Evolutionary conservation across 2,888 invertebrate species (phyloP).

Genomic region (Vesta saturnalis): DNA sequence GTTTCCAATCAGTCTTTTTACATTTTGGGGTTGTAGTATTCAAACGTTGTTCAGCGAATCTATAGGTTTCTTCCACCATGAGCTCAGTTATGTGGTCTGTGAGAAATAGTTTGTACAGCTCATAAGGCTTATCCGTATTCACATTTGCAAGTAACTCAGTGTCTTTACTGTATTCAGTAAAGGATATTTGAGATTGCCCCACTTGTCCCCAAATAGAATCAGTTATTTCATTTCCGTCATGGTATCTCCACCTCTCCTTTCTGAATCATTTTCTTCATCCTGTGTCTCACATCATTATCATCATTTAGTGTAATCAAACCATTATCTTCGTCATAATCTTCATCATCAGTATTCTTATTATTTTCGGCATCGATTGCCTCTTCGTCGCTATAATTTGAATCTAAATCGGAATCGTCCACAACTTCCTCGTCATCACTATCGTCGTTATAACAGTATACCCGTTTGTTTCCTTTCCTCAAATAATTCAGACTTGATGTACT

Average conservation of each 20-base stretch:
- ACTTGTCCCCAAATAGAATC: too few species aligned
- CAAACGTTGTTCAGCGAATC: background rate
- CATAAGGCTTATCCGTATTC: background rate
- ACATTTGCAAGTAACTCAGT: background rate
- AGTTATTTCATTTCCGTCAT: too few species aligned
- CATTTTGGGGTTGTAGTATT: background rate
- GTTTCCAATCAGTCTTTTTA: background rate
- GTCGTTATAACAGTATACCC: constrained; percentile 1
- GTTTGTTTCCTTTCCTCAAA: too few species aligned
- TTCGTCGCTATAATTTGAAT: constrained; percentile 3
- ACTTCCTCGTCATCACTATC: background rate
- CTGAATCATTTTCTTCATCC: background rate
- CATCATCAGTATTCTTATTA: too few species aligned
- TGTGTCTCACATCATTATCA: too few species aligned
- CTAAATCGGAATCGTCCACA: constrained; percentile 3
- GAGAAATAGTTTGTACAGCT: background rate
- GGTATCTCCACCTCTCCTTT: background rate
- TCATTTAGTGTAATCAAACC: too few species aligned
- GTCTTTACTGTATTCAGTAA: background rate
- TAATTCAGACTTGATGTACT: too few species aligned
- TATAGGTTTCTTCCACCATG: background rate
- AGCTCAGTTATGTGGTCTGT: background rate
- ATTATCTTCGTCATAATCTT: too few species aligned
- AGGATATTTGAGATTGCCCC: background rate
- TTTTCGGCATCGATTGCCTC: background rate